A percentile compares a stretch with the other conserved stretches of the same genome.
phyloP scores from a whole-genome alignment of 2,888 invertebrate genomes.

The Meta bourneti region DNA sequence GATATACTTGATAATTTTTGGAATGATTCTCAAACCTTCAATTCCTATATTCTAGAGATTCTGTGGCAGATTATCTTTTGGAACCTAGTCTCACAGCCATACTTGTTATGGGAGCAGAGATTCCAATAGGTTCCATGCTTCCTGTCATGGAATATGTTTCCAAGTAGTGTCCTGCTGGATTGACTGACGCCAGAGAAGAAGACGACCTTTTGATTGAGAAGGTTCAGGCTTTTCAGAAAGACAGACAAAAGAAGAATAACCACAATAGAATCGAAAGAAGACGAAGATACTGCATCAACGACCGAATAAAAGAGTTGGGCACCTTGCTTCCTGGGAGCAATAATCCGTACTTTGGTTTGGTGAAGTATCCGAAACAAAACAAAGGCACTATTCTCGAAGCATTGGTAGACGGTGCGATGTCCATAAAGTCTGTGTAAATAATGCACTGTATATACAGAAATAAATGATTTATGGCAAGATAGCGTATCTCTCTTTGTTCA shows the following conservation, averaged over 20 bases:
- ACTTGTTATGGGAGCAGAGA: slow-evolving; percentile 42
- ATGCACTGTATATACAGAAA: too few species aligned
- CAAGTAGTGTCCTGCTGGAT: slow-evolving; percentile 78
- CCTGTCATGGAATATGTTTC: slow-evolving; percentile 49
- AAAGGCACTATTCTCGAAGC: slow-evolving; percentile 99
- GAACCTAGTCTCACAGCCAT: slow-evolving; percentile 71
- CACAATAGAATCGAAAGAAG: slow-evolving; percentile 93
- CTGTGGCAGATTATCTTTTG: slow-evolving; percentile 58
- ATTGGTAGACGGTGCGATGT: slow-evolving; percentile 94
- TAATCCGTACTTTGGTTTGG: slow-evolving; percentile 93
- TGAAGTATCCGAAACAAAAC: slow-evolving; percentile 92
- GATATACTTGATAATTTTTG: slow-evolving; percentile 61
- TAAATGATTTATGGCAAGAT: too few species aligned
- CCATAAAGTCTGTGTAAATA: too few species aligned
- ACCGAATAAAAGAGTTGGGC: slow-evolving; percentile 97
- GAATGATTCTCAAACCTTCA: slow-evolving; percentile 61
- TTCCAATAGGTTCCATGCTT: slow-evolving; percentile 50
- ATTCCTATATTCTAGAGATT: slow-evolving; percentile 65
- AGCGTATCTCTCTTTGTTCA: too few species aligned
- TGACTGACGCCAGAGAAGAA: slow-evolving; percentile 58
- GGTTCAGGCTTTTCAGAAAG: slow-evolving; percentile 91
- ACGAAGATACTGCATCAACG: slow-evolving; percentile 97
- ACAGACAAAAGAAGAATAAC: slow-evolving; percentile 96
- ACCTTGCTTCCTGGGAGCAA: slow-evolving; percentile 94
- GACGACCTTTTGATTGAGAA: slow-evolving; percentile 85